A percentile compares a stretch with the other conserved stretches of the same genome.
These are phyloP conservation scores for Hemitrygon akajei DNA, from an alignment of 2,797 vertebrate genomes.

Conservation along the genomic window DNA sequence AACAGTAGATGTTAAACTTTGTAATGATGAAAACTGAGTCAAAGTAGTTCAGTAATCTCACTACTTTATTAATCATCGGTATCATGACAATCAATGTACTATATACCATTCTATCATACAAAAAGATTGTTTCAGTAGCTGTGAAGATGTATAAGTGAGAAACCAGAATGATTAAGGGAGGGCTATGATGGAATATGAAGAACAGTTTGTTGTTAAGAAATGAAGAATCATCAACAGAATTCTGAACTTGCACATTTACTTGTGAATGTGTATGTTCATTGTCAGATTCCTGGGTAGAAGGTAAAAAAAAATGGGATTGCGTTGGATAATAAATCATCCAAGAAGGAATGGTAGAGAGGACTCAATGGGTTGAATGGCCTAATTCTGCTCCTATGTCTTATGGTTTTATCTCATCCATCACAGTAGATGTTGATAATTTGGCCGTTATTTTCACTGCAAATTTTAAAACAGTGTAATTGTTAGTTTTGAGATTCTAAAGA, in stretches of 20 bases:
- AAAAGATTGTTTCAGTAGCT: background rate
- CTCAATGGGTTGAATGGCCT: too few relatives aligned
- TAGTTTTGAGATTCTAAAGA: background rate
- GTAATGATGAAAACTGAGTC: background rate
- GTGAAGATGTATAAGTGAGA: background rate
- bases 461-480: background rate
- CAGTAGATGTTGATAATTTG: too few relatives aligned
- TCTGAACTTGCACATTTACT: too few relatives aligned
- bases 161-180: background rate
- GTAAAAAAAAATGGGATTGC: too few relatives aligned
- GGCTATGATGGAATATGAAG: background rate
- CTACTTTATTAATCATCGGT: background rate
- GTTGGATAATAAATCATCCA: too few relatives aligned
- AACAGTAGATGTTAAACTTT: background rate
- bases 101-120: background rate
- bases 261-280: too few relatives aligned
- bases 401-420: too few relatives aligned
- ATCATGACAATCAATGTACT: background rate
- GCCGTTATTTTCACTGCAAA: too few relatives aligned
- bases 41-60: background rate
- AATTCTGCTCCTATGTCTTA: too few relatives aligned
- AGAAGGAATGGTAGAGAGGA: too few relatives aligned
- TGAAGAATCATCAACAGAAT: too few relatives aligned
- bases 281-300: too few relatives aligned
- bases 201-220: background rate